These are phyloP conservation scores for Drepana arcuata DNA, from an alignment of 1,140 invertebrate species.

Conservation along the genomic window DNA sequence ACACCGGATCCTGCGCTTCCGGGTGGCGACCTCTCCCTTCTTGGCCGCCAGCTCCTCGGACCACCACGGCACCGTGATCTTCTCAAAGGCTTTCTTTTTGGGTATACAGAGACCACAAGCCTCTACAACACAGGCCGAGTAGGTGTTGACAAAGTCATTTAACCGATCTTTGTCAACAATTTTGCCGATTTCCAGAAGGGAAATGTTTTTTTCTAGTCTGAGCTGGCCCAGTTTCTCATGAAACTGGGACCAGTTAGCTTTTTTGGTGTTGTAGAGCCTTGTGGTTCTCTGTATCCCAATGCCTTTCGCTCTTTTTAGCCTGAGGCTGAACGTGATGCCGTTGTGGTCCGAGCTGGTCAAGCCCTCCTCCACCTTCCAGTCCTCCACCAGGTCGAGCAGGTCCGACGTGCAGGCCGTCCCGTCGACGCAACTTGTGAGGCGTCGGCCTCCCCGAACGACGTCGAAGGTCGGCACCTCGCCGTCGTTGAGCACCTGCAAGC, in stretches of 20 bases:
- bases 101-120: too few relatives aligned
- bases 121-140: too few relatives aligned
- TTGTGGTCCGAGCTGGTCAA: slow-evolving; percentile 12
- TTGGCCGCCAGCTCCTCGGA: too few relatives aligned
- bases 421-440: slow-evolving; percentile 4
- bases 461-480: slow-evolving; percentile 14
- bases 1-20: too few relatives aligned
- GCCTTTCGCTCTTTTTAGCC: slow-evolving; percentile 1
- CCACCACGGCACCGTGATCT: background rate
- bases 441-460: slow-evolving; percentile 1
- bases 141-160: too few relatives aligned
- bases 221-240: slow-evolving; percentile 1
- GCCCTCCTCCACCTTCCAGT: slow-evolving; percentile 6
- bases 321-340: slow-evolving; percentile 5
- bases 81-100: background rate
- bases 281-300: slow-evolving; percentile 9
- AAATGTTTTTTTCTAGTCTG: slow-evolving; percentile 1
- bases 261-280: slow-evolving; percentile 16
- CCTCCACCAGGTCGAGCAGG: background rate
- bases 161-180: too few relatives aligned
- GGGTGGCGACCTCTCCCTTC: too few relatives aligned
- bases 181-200: too few relatives aligned
- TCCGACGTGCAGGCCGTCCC: slow-evolving; percentile 4
- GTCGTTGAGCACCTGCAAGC: slow-evolving; percentile 4
- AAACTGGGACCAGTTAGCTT: slow-evolving; percentile 14